These are phyloP conservation scores for Heterohyrax brucei DNA, from an alignment of 2,797 vertebrate genomes.

Conservation along the genomic window DNA sequence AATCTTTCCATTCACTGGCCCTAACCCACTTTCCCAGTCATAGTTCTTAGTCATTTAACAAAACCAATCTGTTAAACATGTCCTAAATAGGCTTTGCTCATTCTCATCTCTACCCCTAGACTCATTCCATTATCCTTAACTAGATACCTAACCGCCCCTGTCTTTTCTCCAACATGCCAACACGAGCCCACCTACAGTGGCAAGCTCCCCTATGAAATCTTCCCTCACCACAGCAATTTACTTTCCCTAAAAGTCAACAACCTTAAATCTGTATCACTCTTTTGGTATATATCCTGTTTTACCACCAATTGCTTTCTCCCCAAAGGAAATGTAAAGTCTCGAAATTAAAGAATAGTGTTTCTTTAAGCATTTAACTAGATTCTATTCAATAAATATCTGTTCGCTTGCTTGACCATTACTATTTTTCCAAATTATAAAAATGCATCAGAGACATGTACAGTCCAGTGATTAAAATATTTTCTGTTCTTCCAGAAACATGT, in stretches of 20 bases:
- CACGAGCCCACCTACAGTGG: neutral
- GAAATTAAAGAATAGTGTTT: conserved; percentile 55
- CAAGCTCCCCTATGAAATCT: conserved; percentile 7
- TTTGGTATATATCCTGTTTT: conserved; percentile 12
- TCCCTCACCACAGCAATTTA: neutral
- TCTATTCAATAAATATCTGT: conserved; percentile 33
- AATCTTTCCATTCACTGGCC: conserved; percentile 15
- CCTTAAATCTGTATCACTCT: neutral
- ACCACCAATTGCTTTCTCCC: neutral
- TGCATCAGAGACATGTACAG: conserved; percentile 43
- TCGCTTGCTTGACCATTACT: neutral
- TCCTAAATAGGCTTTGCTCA: conserved; percentile 34
- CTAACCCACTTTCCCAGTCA: conserved; percentile 45
- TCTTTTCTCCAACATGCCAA: neutral
- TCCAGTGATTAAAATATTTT: conserved; percentile 55
- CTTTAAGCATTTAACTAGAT: conserved; percentile 42
- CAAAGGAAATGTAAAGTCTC: conserved; percentile 45
- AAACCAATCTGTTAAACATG: neutral
- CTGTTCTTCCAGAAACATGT: conserved; percentile 52
- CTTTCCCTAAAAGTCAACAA: conserved; percentile 34
- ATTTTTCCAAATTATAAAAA: conserved; percentile 38
- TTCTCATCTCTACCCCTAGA: neutral
- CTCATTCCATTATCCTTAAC: neutral
- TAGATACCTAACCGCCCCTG: neutral
- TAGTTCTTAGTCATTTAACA: conserved; percentile 37